Conservation (phyloP, 35 echinoderm and acorn worm species). For the Patiria miniata region DNA sequence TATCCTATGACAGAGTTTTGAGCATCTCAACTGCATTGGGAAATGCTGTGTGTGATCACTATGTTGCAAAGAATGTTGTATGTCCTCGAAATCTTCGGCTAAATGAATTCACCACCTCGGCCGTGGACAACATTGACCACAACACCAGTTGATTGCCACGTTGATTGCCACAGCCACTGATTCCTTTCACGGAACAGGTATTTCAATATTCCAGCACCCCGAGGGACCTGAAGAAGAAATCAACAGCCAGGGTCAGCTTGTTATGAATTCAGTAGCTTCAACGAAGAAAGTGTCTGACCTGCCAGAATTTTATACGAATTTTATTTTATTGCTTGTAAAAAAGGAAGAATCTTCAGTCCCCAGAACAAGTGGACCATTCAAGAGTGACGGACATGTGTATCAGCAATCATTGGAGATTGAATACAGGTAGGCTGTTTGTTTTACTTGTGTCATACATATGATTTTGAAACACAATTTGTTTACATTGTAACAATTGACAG, state of each 20-base stretch:
- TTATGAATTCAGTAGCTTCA: no score
- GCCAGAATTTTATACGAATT: no score
- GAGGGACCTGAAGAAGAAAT: background rate
- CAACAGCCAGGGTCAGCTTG: background rate
- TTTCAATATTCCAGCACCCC: background rate
- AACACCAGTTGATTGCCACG: background rate
- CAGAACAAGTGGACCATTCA: no score
- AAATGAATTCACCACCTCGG: background rate
- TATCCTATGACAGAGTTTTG: constrained; percentile 14
- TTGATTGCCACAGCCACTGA: background rate
- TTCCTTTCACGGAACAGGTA: constrained; percentile 1
- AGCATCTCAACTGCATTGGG: background rate
- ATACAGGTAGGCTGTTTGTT: no score
- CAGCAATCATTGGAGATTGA: no score
- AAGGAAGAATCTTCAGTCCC: no score
- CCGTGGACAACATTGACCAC: background rate
- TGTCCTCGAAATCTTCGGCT: background rate
- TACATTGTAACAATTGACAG: background rate
- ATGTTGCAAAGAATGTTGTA: background rate
- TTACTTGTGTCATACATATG: no score
- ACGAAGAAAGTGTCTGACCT: background rate
- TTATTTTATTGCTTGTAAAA: no score
- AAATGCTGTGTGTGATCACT: background rate
- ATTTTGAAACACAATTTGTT: no score
- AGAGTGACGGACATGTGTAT: no score